Evolutionary conservation across 2,797 vertebrate species (phyloP), one percentile per base, ranked within the genome.

Genomic region (Coluber constrictor): DNA sequence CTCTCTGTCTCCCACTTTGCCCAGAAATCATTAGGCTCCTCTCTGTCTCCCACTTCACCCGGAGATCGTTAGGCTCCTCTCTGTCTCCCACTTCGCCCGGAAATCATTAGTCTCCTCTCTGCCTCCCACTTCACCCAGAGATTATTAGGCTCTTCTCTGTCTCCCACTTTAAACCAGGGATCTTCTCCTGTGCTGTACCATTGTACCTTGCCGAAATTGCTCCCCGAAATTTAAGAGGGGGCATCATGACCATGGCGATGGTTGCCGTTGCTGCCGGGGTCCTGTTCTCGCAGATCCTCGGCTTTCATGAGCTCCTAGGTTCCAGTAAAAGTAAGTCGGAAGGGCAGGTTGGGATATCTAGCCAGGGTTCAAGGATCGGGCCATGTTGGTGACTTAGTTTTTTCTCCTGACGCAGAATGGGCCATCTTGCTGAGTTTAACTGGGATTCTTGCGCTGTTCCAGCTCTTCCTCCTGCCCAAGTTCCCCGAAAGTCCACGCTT

Each of bases 401-500:
- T 16, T n/a, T 27, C 16, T n/a, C 10, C 43, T 61, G n/a, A 4
- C 4, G 8, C 83, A 95, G 94, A 59, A 3, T 95, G 98, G 98
- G 95, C 98, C 8, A 79, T 98, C 54, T 95, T 98, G 97, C 95
- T 98, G 87, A 96, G 97, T 74, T 91, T 98, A 91, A 98, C 98
- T 0, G 98, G 97, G 0, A 93, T 98, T 90, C 98, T 98, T 5
- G 98, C 98, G 0, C 10, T 95, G n/a, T 88, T 98, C 0, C 96
- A 98, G 94, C 96, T 98, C n/a, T 56, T 98, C 93, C 87, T 98
- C 79, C 94, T 98, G 93, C 98, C 98, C 13, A 97, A 98, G 94
- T 98, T 97, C 93, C 98, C 98, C 4, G 98, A 98, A 95, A 98
- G 98, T 88, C 98, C 98, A 20, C 96, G 98, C 66, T 98, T 98